Evolutionary conservation across 1,140 invertebrate genomes (phyloP).

Genomic region (Oscheius sp.): DNA sequence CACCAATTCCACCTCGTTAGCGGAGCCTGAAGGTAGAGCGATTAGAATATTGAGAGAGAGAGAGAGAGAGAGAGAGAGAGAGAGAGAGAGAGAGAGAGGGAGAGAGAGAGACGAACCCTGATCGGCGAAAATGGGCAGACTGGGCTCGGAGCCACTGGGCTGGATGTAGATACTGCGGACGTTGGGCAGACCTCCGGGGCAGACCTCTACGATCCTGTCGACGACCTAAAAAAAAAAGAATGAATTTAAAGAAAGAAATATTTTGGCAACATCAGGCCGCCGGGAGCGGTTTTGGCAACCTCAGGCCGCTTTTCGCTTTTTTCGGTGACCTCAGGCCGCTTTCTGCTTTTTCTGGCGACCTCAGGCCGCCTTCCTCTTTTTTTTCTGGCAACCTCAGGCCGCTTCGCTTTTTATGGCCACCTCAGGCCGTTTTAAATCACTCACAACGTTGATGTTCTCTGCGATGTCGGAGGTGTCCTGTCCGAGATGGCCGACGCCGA

Average conservation of each 20-base stretch:
- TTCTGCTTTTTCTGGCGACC: too few relatives aligned
- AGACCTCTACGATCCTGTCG: constrained; percentile 19
- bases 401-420: too few relatives aligned
- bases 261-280: too few relatives aligned
- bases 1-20: constrained; percentile 30
- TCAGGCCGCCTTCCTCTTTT: too few relatives aligned
- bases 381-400: too few relatives aligned
- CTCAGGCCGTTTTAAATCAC: too few relatives aligned
- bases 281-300: too few relatives aligned
- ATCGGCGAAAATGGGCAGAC: constrained; percentile 39
- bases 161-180: constrained; percentile 36
- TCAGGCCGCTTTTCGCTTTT: too few relatives aligned
- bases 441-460: constrained; percentile 27
- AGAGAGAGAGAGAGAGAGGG: background rate
- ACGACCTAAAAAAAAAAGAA: constrained; percentile 21
- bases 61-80: background rate
- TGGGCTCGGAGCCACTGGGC: constrained; percentile 7
- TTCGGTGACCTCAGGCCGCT: too few relatives aligned
- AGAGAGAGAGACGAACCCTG: constrained; percentile 12
- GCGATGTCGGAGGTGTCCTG: constrained; percentile 29
- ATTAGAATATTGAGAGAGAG: too few relatives aligned
- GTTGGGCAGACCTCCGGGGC: constrained; percentile 39
- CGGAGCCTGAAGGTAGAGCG: constrained; percentile 27
- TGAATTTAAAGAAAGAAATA: too few relatives aligned
- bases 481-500: constrained; percentile 35